A percentile compares a stretch with the other conserved stretches of the same genome.
Conservation (phyloP, 92 coral and sea anemone species). For the Montipora capitata region DNA sequence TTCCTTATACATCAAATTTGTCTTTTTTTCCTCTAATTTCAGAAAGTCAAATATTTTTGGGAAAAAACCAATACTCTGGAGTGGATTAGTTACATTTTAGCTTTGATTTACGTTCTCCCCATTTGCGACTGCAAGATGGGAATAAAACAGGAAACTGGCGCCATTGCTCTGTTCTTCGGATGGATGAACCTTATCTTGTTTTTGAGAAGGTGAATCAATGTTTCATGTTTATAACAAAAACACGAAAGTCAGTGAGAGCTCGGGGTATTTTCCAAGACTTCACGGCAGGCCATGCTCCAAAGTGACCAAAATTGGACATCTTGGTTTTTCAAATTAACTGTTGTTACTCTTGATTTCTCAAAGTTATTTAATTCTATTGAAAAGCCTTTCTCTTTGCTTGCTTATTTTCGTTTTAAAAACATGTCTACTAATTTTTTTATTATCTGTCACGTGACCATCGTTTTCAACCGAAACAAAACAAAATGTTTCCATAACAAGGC, state of each 20-base stretch:
- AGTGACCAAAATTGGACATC: too few relatives aligned
- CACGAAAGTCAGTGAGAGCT: background rate
- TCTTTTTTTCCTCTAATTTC: background rate
- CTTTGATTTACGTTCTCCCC: slow-evolving; percentile 61
- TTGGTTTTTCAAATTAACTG: too few relatives aligned
- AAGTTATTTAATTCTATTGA: too few relatives aligned
- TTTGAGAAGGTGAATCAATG: slow-evolving; percentile 19
- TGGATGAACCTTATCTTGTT: slow-evolving; percentile 47
- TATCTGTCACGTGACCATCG: too few relatives aligned
- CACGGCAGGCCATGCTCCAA: too few relatives aligned
- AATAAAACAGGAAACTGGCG: slow-evolving; percentile 50
- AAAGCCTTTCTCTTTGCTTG: too few relatives aligned
- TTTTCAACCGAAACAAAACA: too few relatives aligned
- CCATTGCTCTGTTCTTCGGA: slow-evolving; percentile 53
- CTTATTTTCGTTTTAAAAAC: too few relatives aligned
- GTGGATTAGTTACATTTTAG: slow-evolving; percentile 60
- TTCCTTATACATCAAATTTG: too few relatives aligned
- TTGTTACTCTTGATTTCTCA: too few relatives aligned
- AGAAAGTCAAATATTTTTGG: slow-evolving; percentile 60
- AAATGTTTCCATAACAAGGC: too few relatives aligned
- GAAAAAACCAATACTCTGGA: slow-evolving; percentile 70
- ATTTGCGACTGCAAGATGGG: slow-evolving; percentile 79
- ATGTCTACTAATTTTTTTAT: too few relatives aligned
- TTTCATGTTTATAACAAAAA: background rate
- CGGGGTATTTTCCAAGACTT: background rate